phyloP scores from a whole-genome alignment of 1,140 invertebrate genomes.

The Vanessa atalanta region DNA sequence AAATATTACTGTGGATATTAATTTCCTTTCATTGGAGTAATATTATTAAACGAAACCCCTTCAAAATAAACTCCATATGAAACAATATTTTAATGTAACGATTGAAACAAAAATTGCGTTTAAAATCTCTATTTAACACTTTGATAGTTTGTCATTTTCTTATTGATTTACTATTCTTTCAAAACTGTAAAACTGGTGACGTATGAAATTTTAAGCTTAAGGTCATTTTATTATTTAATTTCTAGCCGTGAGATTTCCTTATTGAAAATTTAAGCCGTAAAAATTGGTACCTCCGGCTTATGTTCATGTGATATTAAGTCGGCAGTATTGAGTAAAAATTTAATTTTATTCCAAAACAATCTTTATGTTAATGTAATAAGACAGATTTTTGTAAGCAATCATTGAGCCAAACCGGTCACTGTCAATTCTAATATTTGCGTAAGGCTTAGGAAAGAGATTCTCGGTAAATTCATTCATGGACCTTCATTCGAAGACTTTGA shows the following conservation, averaged over 20 bases:
- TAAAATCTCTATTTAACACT: too few relatives aligned
- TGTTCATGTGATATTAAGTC: slow-evolving; percentile 21
- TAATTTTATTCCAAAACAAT: slow-evolving; percentile 9
- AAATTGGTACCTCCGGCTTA: slow-evolving; percentile 40
- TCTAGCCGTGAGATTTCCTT: slow-evolving; percentile 38
- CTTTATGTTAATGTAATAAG: slow-evolving; percentile 7
- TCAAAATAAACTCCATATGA: too few relatives aligned
- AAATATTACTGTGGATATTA: too few relatives aligned
- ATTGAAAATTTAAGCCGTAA: slow-evolving; percentile 43
- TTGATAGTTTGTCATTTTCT: too few relatives aligned
- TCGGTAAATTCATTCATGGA: slow-evolving; percentile 48
- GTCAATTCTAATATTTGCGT: slow-evolving; percentile 57
- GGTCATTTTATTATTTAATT: slow-evolving; percentile 3
- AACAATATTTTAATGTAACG: too few relatives aligned
- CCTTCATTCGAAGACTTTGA: background rate
- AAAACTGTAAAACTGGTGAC: too few relatives aligned
- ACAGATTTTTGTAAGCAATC: slow-evolving; percentile 14
- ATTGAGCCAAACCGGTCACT: slow-evolving; percentile 57
- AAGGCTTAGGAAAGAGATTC: slow-evolving; percentile 40
- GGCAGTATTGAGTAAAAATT: slow-evolving; percentile 10
- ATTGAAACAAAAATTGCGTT: too few relatives aligned
- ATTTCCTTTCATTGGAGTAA: too few relatives aligned
- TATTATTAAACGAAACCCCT: too few relatives aligned
- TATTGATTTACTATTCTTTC: too few relatives aligned
- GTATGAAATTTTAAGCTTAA: background rate